A percentile compares a stretch with the other conserved stretches of the same genome.
phyloP scores from a whole-genome alignment of 1,140 invertebrate genomes.

The Archegozetes longisetosus region DNA sequence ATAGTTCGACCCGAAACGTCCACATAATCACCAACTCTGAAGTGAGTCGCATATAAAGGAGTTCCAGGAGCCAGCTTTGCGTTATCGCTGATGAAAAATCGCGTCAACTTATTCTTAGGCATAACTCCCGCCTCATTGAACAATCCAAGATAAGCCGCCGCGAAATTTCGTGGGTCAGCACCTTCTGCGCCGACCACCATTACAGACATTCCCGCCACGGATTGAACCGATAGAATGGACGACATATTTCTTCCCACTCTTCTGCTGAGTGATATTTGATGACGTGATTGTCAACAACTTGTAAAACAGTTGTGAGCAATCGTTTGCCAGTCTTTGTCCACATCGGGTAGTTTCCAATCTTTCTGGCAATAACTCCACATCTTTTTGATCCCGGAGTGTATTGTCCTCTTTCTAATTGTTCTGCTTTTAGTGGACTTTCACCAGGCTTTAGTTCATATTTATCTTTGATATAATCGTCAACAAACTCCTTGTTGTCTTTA shows the following conservation, averaged over 20 bases:
- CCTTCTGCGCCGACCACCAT: conserved; percentile 77
- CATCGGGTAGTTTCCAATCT: conserved; percentile 81
- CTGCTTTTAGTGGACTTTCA: conserved; percentile 38
- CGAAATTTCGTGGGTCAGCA: conserved; percentile 65
- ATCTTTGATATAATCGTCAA: conserved; percentile 56
- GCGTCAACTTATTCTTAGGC: conserved; percentile 63
- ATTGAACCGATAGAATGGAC: conserved; percentile 29
- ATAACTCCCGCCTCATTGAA: conserved; percentile 72
- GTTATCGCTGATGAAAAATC: conserved; percentile 72
- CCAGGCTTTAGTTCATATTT: conserved; percentile 33
- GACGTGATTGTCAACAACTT: conserved; percentile 89
- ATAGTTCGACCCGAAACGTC: conserved; percentile 80
- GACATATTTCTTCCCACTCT: conserved; percentile 35
- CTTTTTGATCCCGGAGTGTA: conserved; percentile 48
- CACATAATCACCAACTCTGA: conserved; percentile 71
- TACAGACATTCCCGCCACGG: conserved; percentile 39
- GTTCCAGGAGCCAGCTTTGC: conserved; percentile 71
- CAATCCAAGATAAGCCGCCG: conserved; percentile 70
- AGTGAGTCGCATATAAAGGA: conserved; percentile 72
- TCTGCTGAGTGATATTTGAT: conserved; percentile 76
- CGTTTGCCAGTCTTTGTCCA: conserved; percentile 73
- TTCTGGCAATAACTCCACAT: conserved; percentile 71
- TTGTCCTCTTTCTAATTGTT: conserved; percentile 31
- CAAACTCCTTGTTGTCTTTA: conserved; percentile 58
- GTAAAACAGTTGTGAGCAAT: conserved; percentile 60